Evolutionary conservation across 2,113 vertebrate species (phyloP).

Genomic region (Etia nguti): DNA sequence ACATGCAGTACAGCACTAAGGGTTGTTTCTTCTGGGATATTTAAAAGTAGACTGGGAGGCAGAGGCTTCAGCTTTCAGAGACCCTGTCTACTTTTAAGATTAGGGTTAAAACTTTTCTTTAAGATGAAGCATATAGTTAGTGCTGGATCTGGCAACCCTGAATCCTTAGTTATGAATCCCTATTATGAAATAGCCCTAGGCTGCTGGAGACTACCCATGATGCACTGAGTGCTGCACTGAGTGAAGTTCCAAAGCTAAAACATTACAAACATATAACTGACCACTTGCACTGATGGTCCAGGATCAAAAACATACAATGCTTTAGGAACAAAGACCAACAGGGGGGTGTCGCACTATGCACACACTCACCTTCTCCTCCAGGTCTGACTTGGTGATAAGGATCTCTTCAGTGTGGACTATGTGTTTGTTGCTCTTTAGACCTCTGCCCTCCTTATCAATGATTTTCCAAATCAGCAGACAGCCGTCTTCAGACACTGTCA

Average conservation of each 20-base stretch:
- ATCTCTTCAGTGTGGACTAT: conserved; percentile 84
- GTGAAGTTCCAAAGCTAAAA: not conserved
- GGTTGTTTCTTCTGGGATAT: not conserved
- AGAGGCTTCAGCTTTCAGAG: not conserved
- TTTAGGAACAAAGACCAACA: not conserved
- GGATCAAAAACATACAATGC: not conserved
- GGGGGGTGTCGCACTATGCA: not conserved
- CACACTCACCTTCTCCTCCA: conserved; percentile 82
- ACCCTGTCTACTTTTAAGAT: accelerated
- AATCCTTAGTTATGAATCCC: not conserved
- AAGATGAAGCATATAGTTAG: not conserved
- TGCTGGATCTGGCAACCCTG: not conserved
- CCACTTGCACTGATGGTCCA: not conserved
- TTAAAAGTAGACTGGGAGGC: not conserved
- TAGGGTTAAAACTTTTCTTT: not conserved
- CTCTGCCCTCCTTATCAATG: conserved; percentile 78
- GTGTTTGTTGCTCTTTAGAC: conserved; percentile 75
- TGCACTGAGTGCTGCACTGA: not conserved
- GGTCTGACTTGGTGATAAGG: conserved; percentile 85
- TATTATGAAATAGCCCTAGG: not conserved
- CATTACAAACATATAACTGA: accelerated
- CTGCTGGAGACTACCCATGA: not conserved
- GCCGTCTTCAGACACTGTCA: conserved; percentile 83
- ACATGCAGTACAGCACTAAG: not conserved
- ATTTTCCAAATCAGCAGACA: conserved; percentile 88